Evolutionary conservation across 2,113 vertebrate genomes (phyloP).

Genomic region (Balaeniceps rex): DNA sequence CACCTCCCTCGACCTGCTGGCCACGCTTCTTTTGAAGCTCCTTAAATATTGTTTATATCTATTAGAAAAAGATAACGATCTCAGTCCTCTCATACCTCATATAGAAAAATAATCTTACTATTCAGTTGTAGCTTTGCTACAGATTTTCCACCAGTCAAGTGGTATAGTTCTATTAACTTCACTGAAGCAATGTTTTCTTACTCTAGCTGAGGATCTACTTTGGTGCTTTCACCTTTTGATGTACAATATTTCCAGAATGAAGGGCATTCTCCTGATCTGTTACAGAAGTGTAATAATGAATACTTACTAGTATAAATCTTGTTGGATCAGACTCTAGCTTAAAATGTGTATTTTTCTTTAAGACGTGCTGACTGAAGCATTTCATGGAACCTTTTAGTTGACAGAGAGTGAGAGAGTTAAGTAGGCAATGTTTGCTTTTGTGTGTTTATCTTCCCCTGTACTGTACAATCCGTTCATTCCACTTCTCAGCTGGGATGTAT

Average conservation of each 20-base stretch:
- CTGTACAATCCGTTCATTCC: not conserved
- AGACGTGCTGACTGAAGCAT: not conserved
- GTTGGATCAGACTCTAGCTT: not conserved
- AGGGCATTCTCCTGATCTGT: not conserved
- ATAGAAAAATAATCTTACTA: not conserved
- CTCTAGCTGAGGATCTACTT: not conserved
- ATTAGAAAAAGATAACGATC: not conserved
- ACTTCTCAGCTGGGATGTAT: not conserved
- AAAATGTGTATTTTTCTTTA: not conserved
- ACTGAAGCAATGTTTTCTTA: not conserved
- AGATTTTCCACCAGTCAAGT: not conserved
- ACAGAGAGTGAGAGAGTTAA: not conserved
- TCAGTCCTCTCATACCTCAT: not conserved
- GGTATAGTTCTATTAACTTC: not conserved
- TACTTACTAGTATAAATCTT: not conserved
- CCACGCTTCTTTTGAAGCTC: no score
- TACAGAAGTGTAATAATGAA: not conserved
- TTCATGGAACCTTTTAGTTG: not conserved
- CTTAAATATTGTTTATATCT: not conserved
- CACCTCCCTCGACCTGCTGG: no score
- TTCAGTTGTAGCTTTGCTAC: not conserved
- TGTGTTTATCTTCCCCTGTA: not conserved
- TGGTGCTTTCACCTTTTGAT: not conserved
- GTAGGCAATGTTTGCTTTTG: not conserved
- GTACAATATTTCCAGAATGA: not conserved